Evolutionary conservation across 2,113 vertebrate genomes (phyloP).

Genomic region (Bagarius yarrelli): DNA sequence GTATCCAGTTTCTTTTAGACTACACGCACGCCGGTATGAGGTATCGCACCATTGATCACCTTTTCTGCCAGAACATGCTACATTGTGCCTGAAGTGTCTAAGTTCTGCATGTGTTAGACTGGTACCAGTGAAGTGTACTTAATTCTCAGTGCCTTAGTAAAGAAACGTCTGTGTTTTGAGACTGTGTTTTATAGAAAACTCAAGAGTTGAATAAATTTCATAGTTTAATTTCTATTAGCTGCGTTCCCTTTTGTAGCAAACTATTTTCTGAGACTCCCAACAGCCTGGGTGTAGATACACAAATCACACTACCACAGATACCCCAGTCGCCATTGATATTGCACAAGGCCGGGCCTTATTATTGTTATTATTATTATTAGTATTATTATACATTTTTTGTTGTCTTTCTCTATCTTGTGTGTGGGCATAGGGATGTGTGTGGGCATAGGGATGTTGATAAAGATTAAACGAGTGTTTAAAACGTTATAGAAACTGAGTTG

Average conservation of each 20-base stretch:
- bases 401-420: slow-evolving; percentile 29
- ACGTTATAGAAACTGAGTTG: slow-evolving; percentile 10
- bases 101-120: slow-evolving; percentile 64
- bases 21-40: slow-evolving; percentile 21
- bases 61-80: slow-evolving; percentile 29
- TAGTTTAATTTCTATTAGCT: not conserved
- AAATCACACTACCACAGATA: slow-evolving; percentile 36
- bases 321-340: slow-evolving; percentile 50
- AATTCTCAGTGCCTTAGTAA: slow-evolving; percentile 41
- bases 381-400: not conserved
- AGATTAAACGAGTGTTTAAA: not conserved
- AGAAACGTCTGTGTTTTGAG: slow-evolving; percentile 9
- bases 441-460: slow-evolving; percentile 9
- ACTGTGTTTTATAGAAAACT: not conserved
- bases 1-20: slow-evolving; percentile 36
- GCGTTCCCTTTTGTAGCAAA: slow-evolving; percentile 11
- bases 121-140: slow-evolving; percentile 58
- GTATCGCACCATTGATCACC: slow-evolving; percentile 37
- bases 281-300: slow-evolving; percentile 28
- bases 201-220: slow-evolving; percentile 5
- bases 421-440: slow-evolving; percentile 19
- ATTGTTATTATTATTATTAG: not conserved
- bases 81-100: slow-evolving; percentile 49
- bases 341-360: slow-evolving; percentile 69
- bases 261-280: slow-evolving; percentile 12